Percentiles rank a stretch among this genome's conserved stretches.
These are phyloP conservation scores for Pogonophryne albipinna DNA, from an alignment of 2,797 vertebrate genomes.

Conservation along the genomic window DNA sequence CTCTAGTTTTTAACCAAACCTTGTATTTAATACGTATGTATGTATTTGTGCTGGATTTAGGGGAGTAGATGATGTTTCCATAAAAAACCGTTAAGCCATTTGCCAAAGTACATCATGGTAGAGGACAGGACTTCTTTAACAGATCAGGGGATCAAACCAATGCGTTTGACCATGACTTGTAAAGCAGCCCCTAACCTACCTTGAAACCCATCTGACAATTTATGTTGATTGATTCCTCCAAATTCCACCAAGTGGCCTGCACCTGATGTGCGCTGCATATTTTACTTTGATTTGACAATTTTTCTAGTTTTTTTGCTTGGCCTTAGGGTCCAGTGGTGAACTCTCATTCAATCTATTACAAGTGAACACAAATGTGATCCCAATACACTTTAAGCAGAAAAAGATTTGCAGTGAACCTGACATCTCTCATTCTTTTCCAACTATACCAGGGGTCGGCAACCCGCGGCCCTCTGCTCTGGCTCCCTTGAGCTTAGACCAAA, in stretches of 20 bases:
- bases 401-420: slow-evolving; percentile 7
- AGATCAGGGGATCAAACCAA: slow-evolving; percentile 21
- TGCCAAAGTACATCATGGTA: not conserved
- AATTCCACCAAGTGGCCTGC: not conserved
- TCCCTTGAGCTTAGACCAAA: too few species aligned
- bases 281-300: slow-evolving; percentile 3
- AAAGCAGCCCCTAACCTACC: not conserved
- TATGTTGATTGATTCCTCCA: slow-evolving; percentile 8
- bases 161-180: slow-evolving; percentile 21
- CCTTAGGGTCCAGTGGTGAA: not conserved
- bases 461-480: too few species aligned
- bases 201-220: slow-evolving; percentile 1
- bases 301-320: slow-evolving; percentile 3
- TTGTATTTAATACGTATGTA: not conserved
- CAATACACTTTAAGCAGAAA: slow-evolving; percentile 27
- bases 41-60: not conserved
- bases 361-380: slow-evolving; percentile 30
- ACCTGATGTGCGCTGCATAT: not conserved
- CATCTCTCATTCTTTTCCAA: too few species aligned
- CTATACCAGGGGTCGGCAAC: too few species aligned
- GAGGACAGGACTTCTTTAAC: not conserved
- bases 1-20: not conserved
- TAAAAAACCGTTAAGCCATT: not conserved
- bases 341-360: slow-evolving; percentile 21
- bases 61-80: not conserved